Percentiles rank a stretch among this genome's conserved stretches.
Conservation (phyloP, 2,888 invertebrate species). For the Idaea biselata region DNA sequence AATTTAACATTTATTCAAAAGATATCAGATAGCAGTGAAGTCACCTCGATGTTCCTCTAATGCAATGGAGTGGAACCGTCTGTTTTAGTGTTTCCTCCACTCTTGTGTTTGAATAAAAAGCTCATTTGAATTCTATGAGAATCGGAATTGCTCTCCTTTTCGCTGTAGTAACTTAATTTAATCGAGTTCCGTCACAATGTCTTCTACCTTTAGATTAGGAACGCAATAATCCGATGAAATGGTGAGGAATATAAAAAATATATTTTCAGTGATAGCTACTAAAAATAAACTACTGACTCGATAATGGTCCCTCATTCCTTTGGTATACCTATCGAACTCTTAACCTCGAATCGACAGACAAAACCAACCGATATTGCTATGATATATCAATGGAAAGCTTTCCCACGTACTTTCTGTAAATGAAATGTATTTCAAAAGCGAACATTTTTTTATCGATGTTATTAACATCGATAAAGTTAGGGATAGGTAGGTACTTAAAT, state of each 20-base stretch:
- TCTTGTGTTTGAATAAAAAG: slow-evolving; percentile 75
- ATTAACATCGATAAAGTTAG: not conserved
- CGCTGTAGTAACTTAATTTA: slow-evolving; percentile 78
- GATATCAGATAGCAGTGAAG: slow-evolving; percentile 24
- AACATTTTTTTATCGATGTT: no score
- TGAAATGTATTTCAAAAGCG: not conserved
- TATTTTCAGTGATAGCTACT: not conserved
- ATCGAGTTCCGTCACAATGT: slow-evolving; percentile 71
- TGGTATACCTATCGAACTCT: not conserved
- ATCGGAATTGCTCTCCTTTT: slow-evolving; percentile 76
- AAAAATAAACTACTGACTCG: not conserved
- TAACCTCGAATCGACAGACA: not conserved
- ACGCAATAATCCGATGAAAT: slow-evolving; percentile 47
- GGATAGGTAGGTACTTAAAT: not conserved
- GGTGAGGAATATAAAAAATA: slow-evolving; percentile 30
- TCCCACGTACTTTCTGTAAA: not conserved
- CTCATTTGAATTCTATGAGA: slow-evolving; percentile 79
- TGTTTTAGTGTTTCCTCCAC: slow-evolving; percentile 67
- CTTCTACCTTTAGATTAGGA: slow-evolving; percentile 66
- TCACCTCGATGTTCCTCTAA: slow-evolving; percentile 47
- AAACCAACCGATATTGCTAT: not conserved
- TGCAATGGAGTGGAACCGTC: slow-evolving; percentile 56
- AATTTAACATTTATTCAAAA: slow-evolving; percentile 10
- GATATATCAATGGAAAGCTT: not conserved
- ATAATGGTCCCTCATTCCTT: not conserved